Evolutionary conservation across 2,888 invertebrate genomes (phyloP).

Genomic region (Mesorhabditis sp.): DNA sequence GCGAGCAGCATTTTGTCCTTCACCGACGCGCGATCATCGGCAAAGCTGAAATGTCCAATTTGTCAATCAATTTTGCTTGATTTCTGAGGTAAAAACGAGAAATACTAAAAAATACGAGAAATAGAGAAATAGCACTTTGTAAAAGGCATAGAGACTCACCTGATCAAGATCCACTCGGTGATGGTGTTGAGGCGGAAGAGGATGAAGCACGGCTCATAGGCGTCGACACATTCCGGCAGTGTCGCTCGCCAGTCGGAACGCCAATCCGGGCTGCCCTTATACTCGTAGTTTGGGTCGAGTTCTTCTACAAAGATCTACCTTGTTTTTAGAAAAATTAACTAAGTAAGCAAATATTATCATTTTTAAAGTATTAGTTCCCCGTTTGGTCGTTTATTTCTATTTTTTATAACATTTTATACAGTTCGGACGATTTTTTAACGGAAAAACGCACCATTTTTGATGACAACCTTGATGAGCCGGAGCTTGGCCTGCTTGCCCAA

Average conservation of each 20-base stretch:
- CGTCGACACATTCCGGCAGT: constrained; percentile 58
- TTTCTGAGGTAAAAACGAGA: neutral
- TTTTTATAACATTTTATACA: neutral
- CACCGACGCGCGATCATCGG: constrained; percentile 83
- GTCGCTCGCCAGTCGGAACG: constrained; percentile 50
- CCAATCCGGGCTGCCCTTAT: constrained; percentile 50
- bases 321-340: neutral
- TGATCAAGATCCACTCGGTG: constrained; percentile 76
- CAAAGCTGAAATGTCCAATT: constrained; percentile 75
- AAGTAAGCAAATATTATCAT: neutral
- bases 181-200: constrained; percentile 73
- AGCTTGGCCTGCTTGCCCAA: constrained; percentile 52
- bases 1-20: constrained; percentile 96
- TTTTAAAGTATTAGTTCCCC: too few relatives aligned
- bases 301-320: constrained; percentile 29
- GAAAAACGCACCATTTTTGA: constrained; percentile 45
- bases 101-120: neutral
- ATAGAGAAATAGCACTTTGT: neutral
- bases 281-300: constrained; percentile 45
- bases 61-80: neutral
- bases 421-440: neutral
- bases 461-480: constrained; percentile 55
- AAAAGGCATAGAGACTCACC: constrained; percentile 31
- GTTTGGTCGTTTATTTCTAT: neutral
- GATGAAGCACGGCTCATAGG: constrained; percentile 78